These are phyloP conservation scores for Zonotrichia leucophrys DNA, from an alignment of 2,113 vertebrate species.

Conservation along the genomic window DNA sequence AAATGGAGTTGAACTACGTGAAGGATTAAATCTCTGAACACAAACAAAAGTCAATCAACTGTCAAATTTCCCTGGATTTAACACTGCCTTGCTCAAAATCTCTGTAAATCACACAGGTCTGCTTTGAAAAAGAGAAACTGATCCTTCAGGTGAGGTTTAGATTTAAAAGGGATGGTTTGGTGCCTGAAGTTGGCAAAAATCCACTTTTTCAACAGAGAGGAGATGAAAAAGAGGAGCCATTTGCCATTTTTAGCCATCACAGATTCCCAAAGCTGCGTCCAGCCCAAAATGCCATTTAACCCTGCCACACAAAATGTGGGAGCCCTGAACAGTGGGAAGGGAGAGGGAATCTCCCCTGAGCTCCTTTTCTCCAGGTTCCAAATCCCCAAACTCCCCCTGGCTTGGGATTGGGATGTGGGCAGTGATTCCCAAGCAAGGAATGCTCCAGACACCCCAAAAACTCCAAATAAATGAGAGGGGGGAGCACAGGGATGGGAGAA, in stretches of 20 bases:
- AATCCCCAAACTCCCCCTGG: not conserved
- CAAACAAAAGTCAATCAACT: not conserved
- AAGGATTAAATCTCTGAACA: not conserved
- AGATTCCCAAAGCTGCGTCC: not conserved
- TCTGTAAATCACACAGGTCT: not conserved
- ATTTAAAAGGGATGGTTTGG: not conserved
- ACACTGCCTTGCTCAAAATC: not conserved
- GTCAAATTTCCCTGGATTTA: not conserved
- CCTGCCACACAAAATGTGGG: not conserved
- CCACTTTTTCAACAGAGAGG: not conserved
- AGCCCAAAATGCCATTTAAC: not conserved
- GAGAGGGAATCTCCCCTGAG: not conserved
- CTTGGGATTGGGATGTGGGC: not conserved
- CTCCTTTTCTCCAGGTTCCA: not conserved
- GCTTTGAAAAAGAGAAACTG: not conserved
- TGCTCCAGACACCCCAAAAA: not conserved
- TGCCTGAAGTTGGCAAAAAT: not conserved
- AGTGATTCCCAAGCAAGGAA: rapidly evolving
- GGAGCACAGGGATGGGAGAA: not conserved
- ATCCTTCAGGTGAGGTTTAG: not conserved
- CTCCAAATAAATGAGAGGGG: rapidly evolving
- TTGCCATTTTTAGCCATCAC: not conserved
- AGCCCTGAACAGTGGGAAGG: not conserved
- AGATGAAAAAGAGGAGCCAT: not conserved
- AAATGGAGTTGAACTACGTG: not conserved